Evolutionary conservation across 2,797 vertebrate genomes (phyloP).

Genomic region (Podargus strigoides): DNA sequence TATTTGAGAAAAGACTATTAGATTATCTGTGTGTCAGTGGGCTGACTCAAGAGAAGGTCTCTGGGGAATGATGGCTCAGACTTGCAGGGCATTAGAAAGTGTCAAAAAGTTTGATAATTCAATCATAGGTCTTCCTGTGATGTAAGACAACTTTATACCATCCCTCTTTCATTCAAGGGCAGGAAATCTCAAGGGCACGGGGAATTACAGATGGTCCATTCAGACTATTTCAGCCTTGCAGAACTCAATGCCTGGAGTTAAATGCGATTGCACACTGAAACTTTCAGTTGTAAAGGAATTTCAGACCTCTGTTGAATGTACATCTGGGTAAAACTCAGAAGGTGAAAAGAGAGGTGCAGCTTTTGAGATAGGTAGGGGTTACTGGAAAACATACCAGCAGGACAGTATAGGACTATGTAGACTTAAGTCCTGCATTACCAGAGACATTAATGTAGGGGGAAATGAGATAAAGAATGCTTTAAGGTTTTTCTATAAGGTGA

Average conservation of each 20-base stretch:
- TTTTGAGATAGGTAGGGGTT: background rate
- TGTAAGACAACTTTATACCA: background rate
- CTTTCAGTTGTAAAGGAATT: background rate
- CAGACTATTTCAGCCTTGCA: background rate
- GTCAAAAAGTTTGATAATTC: background rate
- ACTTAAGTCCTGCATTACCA: background rate
- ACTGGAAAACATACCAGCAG: background rate
- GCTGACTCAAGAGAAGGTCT: background rate
- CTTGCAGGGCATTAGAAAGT: background rate
- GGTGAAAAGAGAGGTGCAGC: background rate
- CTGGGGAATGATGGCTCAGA: background rate
- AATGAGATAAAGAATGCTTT: background rate
- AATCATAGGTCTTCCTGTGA: background rate
- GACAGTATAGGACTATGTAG: background rate
- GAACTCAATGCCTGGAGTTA: background rate
- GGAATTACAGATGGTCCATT: rapidly evolving
- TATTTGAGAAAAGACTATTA: background rate
- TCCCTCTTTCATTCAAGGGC: background rate
- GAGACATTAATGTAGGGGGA: background rate
- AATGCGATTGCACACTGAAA: background rate
- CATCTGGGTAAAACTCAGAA: background rate
- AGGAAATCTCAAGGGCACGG: background rate
- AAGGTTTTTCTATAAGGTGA: background rate
- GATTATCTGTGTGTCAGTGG: background rate
- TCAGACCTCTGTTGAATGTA: background rate